phyloP scores from a whole-genome alignment of 2,797 vertebrate genomes.

The Meriones psammophilus region DNA sequence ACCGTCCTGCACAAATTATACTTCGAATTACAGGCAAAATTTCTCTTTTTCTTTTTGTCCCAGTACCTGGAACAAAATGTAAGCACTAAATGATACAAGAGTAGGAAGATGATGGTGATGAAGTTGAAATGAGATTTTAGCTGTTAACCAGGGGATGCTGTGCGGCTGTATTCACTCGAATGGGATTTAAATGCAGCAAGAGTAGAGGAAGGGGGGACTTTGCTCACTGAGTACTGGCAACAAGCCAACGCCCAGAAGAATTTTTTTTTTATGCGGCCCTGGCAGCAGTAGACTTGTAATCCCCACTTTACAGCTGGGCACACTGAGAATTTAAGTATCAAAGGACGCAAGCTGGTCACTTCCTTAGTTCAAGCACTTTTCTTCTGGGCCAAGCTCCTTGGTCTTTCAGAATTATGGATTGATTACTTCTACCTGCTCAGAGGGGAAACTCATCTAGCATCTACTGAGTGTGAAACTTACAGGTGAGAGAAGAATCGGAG shows the following conservation, averaged over 20 bases:
- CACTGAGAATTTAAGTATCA: constrained; percentile 12
- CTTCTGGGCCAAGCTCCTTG: not conserved
- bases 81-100: constrained; percentile 83
- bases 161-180: constrained; percentile 79
- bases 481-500: not conserved
- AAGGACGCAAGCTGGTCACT: not conserved
- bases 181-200: constrained; percentile 63
- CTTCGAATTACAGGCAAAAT: constrained; percentile 82
- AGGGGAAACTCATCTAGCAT: not conserved
- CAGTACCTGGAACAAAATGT: constrained; percentile 80
- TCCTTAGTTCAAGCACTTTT: constrained; percentile 7
- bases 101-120: constrained; percentile 83
- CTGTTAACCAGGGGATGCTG: constrained; percentile 83
- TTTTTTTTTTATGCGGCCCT: no score
- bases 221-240: not conserved
- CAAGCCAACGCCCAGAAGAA: not conserved
- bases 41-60: constrained; percentile 83
- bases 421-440: not conserved
- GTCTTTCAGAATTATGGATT: not conserved
- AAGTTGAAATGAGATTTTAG: constrained; percentile 85
- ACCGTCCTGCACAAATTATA: constrained; percentile 77
- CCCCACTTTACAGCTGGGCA: constrained; percentile 48
- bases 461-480: not conserved
- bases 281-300: not conserved
- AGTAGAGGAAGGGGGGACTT: not conserved